A percentile compares a stretch with the other conserved stretches of the same genome.
phyloP scores from a whole-genome alignment of 2,113 vertebrate genomes.

The Zapornia atra region DNA sequence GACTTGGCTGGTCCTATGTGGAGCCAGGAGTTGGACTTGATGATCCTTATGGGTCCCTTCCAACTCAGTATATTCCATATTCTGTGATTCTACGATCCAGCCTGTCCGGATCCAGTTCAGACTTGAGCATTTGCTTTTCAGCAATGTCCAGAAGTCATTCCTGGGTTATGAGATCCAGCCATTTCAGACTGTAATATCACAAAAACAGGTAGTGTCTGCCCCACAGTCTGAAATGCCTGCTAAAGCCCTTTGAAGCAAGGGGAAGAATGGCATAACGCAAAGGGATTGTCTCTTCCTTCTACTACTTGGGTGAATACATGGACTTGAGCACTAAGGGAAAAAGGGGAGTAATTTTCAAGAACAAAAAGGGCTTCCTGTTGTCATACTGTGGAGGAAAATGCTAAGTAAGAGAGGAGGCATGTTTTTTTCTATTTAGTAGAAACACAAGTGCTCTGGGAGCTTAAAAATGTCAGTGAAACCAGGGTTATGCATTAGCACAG shows the following conservation, averaged over 20 bases:
- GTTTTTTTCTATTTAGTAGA: background rate
- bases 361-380: background rate
- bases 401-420: background rate
- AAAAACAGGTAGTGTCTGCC: background rate
- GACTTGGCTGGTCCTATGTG: too few species aligned
- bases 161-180: background rate
- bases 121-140: background rate
- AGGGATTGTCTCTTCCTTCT: background rate
- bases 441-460: background rate
- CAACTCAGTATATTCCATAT: too few species aligned
- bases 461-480: background rate
- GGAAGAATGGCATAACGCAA: background rate
- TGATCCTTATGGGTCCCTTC: too few species aligned
- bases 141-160: background rate
- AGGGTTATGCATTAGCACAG: background rate
- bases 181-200: background rate
- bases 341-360: background rate
- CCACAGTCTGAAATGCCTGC: background rate
- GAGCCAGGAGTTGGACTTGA: too few species aligned
- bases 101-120: background rate
- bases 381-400: background rate
- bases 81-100: too few species aligned
- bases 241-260: background rate
- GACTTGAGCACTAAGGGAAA: background rate
- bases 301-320: background rate